Evolutionary conservation across 2,797 vertebrate species (phyloP).

Genomic region (Parauchenoglanis ngamensis): DNA sequence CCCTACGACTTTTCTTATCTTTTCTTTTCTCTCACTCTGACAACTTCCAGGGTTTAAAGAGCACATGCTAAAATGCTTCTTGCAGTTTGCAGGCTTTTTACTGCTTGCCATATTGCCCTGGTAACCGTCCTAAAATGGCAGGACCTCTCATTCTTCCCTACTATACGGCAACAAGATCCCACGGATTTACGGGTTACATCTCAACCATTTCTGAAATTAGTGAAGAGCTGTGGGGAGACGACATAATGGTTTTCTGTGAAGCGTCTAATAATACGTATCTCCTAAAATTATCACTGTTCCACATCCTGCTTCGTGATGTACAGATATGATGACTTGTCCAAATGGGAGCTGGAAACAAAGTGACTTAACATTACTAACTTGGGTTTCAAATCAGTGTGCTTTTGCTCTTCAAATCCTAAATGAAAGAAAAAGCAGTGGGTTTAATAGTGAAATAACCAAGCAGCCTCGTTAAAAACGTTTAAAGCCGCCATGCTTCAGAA

Average conservation of each 20-base stretch:
- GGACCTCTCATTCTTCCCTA: slow-evolving; percentile 28
- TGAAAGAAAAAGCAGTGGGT: background rate
- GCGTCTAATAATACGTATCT: background rate
- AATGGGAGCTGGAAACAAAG: background rate
- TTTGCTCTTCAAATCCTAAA: background rate
- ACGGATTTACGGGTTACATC: slow-evolving; percentile 3
- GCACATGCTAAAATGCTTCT: slow-evolving; percentile 30
- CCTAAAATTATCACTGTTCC: background rate
- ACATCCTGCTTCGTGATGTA: background rate
- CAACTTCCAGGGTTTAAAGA: slow-evolving; percentile 23
- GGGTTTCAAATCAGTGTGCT: background rate
- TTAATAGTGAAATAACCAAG: background rate
- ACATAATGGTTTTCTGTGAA: background rate
- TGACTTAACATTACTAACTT: background rate
- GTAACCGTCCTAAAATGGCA: slow-evolving; percentile 44
- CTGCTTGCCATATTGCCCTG: slow-evolving; percentile 37
- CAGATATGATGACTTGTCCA: background rate
- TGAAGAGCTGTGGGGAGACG: background rate
- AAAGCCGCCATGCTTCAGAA: background rate
- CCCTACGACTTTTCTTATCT: background rate
- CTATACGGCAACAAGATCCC: slow-evolving; percentile 18
- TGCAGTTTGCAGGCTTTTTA: slow-evolving; percentile 20
- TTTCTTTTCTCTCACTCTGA: background rate
- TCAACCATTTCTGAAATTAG: slow-evolving; percentile 5
- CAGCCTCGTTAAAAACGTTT: background rate